Base-by-base conservation (phyloP, 2,888 invertebrate species). In the Mimumesa dahlbomi region DNA sequence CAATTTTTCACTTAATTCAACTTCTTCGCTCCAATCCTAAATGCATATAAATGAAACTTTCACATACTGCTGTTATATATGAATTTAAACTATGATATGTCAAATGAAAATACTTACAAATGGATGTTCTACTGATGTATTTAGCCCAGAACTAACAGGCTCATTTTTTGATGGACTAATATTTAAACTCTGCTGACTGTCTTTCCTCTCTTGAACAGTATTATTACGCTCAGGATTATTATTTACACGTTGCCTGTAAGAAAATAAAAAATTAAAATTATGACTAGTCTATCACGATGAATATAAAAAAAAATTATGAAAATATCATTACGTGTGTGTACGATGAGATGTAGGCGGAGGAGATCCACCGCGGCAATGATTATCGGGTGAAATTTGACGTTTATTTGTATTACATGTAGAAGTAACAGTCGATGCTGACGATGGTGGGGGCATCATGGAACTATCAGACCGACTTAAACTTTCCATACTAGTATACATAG, bases 1-100 rank as follows among this genome's bases (percentile, higher is more conserved):
- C 52, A 90, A 81, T 66, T 88, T 89, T 69, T 91, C 91, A 73
- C 89, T 89, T 59, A 91, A 81, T 84, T 93, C 92, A 14, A 93
- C 92, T 85, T 93, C 93, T 85, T 92, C 92, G 72, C 91, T 92
- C 93, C 93, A 93, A 85, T 93, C 92, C 91, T 92, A 25, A n/a
- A 34, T 29, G n/a, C n/a, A n/a, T n/a, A n/a, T n/a, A n/a, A n/a
- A 48, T 46, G 7, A 13, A n/a, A 31, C 31, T 56, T 50, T 11
- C 45, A n/a, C n/a, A n/a, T n/a, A n/a, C n/a, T n/a, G n/a, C n/a
- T n/a, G n/a, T n/a, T n/a, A n/a, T n/a, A n/a, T n/a, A n/a, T n/a
- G n/a, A n/a, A n/a, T n/a, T n/a, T n/a, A n/a, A n/a, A n/a, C n/a
- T n/a, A n/a, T n/a, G n/a, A 40, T 9, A 21, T 11, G 21, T 38